Evolutionary conservation across 2,797 vertebrate species (phyloP), one percentile per base, ranked within the genome.

Genomic region (Novumbra hubbsi): DNA sequence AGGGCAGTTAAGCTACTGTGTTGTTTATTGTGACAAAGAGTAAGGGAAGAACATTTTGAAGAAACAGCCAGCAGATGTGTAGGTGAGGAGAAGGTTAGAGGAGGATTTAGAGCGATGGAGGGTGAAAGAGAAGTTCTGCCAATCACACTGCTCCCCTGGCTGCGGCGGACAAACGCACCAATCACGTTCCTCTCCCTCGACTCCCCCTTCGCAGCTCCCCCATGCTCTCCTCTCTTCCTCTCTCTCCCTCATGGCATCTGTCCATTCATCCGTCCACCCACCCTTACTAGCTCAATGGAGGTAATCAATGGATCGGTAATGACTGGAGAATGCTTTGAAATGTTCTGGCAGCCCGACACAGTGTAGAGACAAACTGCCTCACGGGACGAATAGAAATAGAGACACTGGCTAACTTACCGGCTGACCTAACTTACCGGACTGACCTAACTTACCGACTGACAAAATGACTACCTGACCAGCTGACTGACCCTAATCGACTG

Each of bases 121-220:
- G 16, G 52, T 27, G 48, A 55, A 24, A 80, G 81, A 78, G 27
- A 74, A 70, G 68, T 75, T 68, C 57, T 76, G 28, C 70, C 70
- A 76, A 70, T 76, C 76, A 74, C 73, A 81, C 71, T 76, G 60
- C 49, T 71, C 63, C 52, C 76, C 68, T 71, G 70, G 76, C 48
- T 72, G 72, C 65, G 78, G 81, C 55, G 64, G 76, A 80, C 76
- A 55, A 73, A 81, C 21, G 69, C 84, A 84, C 88, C 84, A 80
- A 79, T 86, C 87, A 81, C 77, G 74, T 67, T 76, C 68, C 73
- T 86, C 79, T 69, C 70, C 19, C 68, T 60, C 80, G 66, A 73
- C 69, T 17, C 27, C 73, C 79, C 28, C 60, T 63, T 30, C 28
- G 27, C 32, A 3, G 3, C 48, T 73, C 52, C 73, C 78, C 27